These are phyloP conservation scores for Caenorhabditis sp. DNA, from an alignment of 2,888 invertebrate genomes.

Conservation along the genomic window DNA sequence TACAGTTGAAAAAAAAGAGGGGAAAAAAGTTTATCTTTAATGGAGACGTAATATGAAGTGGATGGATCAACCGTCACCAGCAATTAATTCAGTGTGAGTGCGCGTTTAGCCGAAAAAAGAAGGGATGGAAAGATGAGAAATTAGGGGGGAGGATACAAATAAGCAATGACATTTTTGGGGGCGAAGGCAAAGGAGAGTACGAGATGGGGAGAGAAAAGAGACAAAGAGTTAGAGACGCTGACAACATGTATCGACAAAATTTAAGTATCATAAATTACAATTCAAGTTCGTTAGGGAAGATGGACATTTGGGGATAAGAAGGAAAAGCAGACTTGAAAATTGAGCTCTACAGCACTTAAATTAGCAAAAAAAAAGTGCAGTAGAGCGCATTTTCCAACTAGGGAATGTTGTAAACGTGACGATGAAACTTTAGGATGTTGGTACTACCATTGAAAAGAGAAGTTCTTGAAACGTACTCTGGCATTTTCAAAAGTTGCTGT, in stretches of 20 bases:
- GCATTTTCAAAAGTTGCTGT: too few relatives aligned
- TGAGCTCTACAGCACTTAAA: too few relatives aligned
- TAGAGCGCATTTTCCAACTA: too few relatives aligned
- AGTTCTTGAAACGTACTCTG: too few relatives aligned
- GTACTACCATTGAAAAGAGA: too few relatives aligned
- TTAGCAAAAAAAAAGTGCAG: too few relatives aligned
- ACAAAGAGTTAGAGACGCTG: background rate
- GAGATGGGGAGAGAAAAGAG: background rate
- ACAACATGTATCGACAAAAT: background rate
- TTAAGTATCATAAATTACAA: constrained; percentile 44
- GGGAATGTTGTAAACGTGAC: too few relatives aligned
- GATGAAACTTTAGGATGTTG: too few relatives aligned
- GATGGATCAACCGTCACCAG: constrained; percentile 44
- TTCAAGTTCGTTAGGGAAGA: background rate
- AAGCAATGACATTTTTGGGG: constrained; percentile 24
- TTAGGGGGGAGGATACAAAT: background rate
- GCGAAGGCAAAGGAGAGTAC: background rate
- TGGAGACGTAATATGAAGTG: constrained; percentile 3
- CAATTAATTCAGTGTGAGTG: constrained; percentile 28
- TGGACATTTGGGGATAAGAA: background rate
- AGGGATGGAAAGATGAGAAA: background rate
- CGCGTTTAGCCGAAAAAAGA: constrained; percentile 10
- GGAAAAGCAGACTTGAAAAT: too few relatives aligned
- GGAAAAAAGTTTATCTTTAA: too few relatives aligned
- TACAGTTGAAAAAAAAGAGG: too few relatives aligned